phyloP scores from a whole-genome alignment of 2,113 vertebrate species.

The Blennius ocellaris region DNA sequence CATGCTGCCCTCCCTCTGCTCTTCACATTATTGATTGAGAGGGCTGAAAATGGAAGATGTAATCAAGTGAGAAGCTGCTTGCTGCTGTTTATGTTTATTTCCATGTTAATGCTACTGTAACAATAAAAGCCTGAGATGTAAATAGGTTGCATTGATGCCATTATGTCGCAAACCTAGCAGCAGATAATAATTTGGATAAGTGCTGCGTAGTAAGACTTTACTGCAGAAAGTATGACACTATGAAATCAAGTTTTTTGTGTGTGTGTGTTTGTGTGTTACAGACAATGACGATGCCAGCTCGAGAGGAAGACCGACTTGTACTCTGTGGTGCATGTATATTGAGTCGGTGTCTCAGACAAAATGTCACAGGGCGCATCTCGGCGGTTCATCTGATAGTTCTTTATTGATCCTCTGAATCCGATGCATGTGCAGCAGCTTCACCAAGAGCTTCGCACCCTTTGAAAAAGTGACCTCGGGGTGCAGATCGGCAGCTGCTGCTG shows the following conservation, averaged over 20 bases:
- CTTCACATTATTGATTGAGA: slow-evolving; percentile 55
- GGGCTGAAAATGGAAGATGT: slow-evolving; percentile 75
- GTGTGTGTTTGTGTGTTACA: neutral
- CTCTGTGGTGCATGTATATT: slow-evolving; percentile 18
- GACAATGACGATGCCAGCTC: neutral
- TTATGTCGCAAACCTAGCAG: too few species aligned
- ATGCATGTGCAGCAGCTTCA: slow-evolving; percentile 39
- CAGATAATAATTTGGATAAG: too few species aligned
- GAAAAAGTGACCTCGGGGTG: slow-evolving; percentile 28
- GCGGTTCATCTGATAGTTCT: slow-evolving; percentile 59
- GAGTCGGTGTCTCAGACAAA: slow-evolving; percentile 31
- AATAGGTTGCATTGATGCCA: too few species aligned
- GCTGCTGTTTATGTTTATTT: slow-evolving; percentile 52
- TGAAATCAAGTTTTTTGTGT: neutral
- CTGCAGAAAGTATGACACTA: neutral
- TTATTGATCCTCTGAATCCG: slow-evolving; percentile 64
- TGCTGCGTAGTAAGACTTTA: neutral
- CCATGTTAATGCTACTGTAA: too few species aligned
- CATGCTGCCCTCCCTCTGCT: slow-evolving; percentile 10
- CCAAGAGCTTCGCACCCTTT: slow-evolving; percentile 10
- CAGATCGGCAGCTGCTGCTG: neutral
- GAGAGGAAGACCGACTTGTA: slow-evolving; percentile 20
- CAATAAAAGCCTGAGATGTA: too few species aligned
- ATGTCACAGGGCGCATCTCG: slow-evolving; percentile 56
- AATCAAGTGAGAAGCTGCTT: slow-evolving; percentile 78